Conservation (phyloP, 2,888 invertebrate genomes). For the Siphlonurus alternatus region DNA sequence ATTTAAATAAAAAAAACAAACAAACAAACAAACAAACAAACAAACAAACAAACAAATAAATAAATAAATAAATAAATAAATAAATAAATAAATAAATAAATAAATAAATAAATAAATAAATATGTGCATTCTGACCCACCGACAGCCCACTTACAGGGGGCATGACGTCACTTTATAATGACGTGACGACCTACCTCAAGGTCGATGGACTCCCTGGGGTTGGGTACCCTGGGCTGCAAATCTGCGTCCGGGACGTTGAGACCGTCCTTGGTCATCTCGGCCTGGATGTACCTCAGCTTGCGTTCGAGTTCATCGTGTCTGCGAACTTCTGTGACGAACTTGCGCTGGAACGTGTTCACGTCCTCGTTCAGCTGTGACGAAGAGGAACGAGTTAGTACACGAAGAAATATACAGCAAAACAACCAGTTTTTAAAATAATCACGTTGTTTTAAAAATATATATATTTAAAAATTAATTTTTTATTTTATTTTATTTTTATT, state of each 20-base stretch:
- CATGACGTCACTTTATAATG: not conserved
- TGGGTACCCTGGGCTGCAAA: constrained; percentile 58
- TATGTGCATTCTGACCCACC: no score
- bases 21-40: no score
- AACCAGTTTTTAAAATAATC: not conserved
- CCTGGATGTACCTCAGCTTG: constrained; percentile 70
- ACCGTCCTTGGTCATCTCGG: constrained; percentile 67
- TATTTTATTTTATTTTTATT: no score
- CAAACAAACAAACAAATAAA: no score
- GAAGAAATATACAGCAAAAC: not conserved
- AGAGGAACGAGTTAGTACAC: constrained; percentile 7
- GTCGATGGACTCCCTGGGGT: constrained; percentile 73
- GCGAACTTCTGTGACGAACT: constrained; percentile 80
- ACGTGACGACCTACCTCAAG: no score
- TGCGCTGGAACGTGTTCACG: constrained; percentile 78
- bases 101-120: no score
- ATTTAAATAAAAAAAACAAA: no score
- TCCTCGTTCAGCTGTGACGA: constrained; percentile 62
- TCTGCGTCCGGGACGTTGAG: constrained; percentile 60
- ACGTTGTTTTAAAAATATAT: not conserved
- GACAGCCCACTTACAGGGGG: no score
- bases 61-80: no score
- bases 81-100: no score
- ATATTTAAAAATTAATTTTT: no score
- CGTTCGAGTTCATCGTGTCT: constrained; percentile 86